phyloP scores from a whole-genome alignment of 2,113 vertebrate genomes.

The Nansenia antarctica region DNA sequence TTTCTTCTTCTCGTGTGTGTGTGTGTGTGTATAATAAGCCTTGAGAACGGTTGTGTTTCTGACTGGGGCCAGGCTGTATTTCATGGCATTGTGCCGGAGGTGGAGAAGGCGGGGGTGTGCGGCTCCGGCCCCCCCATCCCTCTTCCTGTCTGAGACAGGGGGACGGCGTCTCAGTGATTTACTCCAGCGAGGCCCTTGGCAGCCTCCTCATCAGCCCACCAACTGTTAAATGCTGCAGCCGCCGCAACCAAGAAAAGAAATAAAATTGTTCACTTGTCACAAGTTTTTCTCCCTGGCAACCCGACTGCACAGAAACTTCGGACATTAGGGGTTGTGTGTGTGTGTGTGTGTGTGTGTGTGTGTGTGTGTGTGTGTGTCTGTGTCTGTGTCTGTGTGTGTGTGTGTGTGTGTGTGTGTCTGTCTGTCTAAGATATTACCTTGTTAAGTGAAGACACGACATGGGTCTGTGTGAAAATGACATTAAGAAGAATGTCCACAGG shows the following conservation, averaged over 20 bases:
- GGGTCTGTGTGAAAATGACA: no score
- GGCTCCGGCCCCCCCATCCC: neutral
- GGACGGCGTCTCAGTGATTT: neutral
- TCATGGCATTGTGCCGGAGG: neutral
- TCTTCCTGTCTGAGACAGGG: neutral
- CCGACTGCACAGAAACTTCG: no score
- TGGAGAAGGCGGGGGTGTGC: no score
- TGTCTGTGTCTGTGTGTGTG: no score
- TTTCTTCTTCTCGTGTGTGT: neutral
- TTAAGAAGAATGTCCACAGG: no score
- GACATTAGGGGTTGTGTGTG: neutral
- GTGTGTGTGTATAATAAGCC: neutral
- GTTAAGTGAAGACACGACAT: no score
- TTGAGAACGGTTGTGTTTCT: neutral
- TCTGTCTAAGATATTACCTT: no score
- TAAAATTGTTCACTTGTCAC: neutral
- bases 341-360: neutral
- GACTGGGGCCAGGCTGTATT: neutral
- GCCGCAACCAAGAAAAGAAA: neutral
- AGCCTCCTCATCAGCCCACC: neutral
- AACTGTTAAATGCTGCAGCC: neutral
- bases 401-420: no score
- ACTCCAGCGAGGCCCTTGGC: neutral
- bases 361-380: neutral
- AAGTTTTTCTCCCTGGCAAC: neutral